phyloP scores from a whole-genome alignment of 2,797 vertebrate genomes.

The Micromesistius poutassou region DNA sequence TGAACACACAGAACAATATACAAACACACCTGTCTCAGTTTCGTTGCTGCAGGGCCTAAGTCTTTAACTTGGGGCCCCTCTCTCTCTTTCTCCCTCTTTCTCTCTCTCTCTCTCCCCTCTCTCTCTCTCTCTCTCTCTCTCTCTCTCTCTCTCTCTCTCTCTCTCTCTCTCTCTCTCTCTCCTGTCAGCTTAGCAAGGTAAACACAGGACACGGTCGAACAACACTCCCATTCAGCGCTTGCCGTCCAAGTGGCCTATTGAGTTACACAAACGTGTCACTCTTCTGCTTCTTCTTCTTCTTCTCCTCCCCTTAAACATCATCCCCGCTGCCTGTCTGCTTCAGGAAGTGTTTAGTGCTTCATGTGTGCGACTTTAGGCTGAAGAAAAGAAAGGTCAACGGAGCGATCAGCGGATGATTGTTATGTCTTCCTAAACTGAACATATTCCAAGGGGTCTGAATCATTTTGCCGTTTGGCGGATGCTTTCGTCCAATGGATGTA shows the following conservation, averaged over 20 bases:
- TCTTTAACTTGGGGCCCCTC: slow-evolving; percentile 19
- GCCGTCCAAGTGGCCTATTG: slow-evolving; percentile 28
- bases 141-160: slow-evolving; percentile 23
- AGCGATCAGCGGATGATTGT: slow-evolving; percentile 25
- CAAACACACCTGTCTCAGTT: slow-evolving; percentile 36
- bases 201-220: slow-evolving; percentile 32
- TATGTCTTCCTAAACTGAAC: too few relatives aligned
- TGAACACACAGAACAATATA: slow-evolving; percentile 4
- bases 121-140: neutral
- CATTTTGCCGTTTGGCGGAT: neutral
- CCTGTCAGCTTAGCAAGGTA: slow-evolving; percentile 43
- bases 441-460: neutral
- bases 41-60: slow-evolving; percentile 37
- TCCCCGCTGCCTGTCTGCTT: slow-evolving; percentile 20
- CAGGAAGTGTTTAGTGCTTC: slow-evolving; percentile 25
- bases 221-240: slow-evolving; percentile 20
- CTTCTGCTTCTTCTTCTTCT: neutral
- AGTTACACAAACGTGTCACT: slow-evolving; percentile 38
- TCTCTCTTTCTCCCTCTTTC: too few relatives aligned
- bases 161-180: slow-evolving; percentile 18
- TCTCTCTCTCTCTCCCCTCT: too few relatives aligned
- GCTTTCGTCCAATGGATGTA: neutral
- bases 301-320: neutral
- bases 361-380: slow-evolving; percentile 3
- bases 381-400: neutral